These are phyloP conservation scores for Noturus placidus DNA, from an alignment of 2,113 vertebrate species.

Conservation along the genomic window DNA sequence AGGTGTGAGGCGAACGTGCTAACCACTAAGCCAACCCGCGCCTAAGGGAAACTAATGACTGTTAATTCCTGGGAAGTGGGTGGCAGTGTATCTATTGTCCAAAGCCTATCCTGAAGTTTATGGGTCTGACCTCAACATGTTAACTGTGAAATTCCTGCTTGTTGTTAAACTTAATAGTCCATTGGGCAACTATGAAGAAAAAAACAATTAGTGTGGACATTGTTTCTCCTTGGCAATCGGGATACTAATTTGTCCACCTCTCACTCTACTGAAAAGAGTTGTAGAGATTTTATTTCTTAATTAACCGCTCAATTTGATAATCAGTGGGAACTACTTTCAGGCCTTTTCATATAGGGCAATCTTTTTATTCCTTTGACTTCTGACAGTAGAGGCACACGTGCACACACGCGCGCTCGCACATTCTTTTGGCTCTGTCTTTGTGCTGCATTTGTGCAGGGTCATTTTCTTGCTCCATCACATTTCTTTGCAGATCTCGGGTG, in stretches of 20 bases:
- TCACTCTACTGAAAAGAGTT: not conserved
- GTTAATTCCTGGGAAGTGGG: not conserved
- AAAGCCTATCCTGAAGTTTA: not conserved
- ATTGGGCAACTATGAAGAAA: not conserved
- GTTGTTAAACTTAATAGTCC: not conserved
- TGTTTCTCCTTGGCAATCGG: not conserved
- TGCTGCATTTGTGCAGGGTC: not conserved
- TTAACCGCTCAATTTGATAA: not conserved
- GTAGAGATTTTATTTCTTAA: not conserved
- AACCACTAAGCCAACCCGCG: too few relatives aligned
- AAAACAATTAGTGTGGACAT: not conserved
- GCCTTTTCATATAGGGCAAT: not conserved
- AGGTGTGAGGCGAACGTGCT: too few relatives aligned
- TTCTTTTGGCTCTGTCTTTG: constrained; percentile 20
- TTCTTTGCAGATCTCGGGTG: constrained; percentile 31
- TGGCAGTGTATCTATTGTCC: not conserved
- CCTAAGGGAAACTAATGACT: not conserved
- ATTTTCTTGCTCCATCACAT: not conserved
- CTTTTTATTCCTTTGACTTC: constrained; percentile 5
- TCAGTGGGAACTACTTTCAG: not conserved
- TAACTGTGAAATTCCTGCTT: not conserved
- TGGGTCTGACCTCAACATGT: not conserved
- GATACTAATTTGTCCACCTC: not conserved
- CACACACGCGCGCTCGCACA: too few relatives aligned
- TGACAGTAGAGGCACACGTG: not conserved